Conservation (phyloP, 2,113 vertebrate species). For the Thamnaconus septentrionalis region DNA sequence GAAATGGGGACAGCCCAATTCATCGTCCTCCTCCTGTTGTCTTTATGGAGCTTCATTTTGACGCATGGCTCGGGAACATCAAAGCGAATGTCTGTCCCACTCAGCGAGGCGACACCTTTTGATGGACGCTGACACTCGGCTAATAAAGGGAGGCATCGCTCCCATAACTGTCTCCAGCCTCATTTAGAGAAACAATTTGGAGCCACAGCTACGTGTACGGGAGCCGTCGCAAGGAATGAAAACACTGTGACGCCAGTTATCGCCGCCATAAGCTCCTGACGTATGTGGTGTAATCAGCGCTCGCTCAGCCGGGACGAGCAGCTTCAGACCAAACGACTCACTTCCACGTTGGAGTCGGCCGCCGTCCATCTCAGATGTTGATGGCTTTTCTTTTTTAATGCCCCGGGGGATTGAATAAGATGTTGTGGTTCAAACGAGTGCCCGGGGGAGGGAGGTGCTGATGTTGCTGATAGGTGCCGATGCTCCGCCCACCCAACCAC, state of each 20-base stretch:
- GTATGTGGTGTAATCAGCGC: conserved; percentile 32
- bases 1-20: no score
- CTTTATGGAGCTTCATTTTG: no score
- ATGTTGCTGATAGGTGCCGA: background rate
- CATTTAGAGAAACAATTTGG: conserved; percentile 9
- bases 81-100: no score
- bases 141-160: no score
- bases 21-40: no score
- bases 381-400: conserved; percentile 5
- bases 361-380: conserved; percentile 20
- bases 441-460: conserved; percentile 26
- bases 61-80: no score
- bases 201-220: background rate
- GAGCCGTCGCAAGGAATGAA: conserved; percentile 12
- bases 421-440: conserved; percentile 7
- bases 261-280: conserved; percentile 18
- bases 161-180: conserved; percentile 7
- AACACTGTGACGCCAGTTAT: conserved; percentile 9
- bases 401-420: conserved; percentile 31
- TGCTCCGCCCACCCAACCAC: conserved; percentile 9
- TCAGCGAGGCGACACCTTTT: no score
- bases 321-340: conserved; percentile 27
- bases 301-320: conserved; percentile 25
- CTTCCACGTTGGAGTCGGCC: conserved; percentile 2
- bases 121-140: no score